Evolutionary conservation across 2,888 invertebrate genomes (phyloP).

Genomic region (Eupithecia exiguata): DNA sequence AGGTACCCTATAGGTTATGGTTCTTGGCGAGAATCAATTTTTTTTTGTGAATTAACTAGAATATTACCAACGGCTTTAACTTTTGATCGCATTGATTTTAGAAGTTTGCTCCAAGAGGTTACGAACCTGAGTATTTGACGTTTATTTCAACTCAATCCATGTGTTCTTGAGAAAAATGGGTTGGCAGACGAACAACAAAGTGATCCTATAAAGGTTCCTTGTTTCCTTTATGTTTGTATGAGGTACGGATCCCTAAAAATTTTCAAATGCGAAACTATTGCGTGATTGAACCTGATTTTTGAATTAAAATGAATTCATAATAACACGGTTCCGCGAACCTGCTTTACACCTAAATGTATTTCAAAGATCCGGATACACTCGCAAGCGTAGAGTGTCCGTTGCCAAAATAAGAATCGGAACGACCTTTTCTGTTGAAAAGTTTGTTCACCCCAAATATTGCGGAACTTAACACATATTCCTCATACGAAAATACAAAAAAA

Average conservation of each 20-base stretch:
- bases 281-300: background rate
- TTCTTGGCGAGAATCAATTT: too few relatives aligned
- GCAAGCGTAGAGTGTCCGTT: slow-evolving; percentile 31
- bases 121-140: too few relatives aligned
- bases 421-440: slow-evolving; percentile 10
- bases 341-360: background rate
- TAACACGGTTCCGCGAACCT: background rate
- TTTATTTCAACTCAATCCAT: too few relatives aligned
- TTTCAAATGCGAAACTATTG: background rate
- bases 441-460: slow-evolving; percentile 10
- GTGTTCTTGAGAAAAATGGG: too few relatives aligned
- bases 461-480: background rate
- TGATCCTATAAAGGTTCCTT: too few relatives aligned
- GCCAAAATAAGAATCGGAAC: slow-evolving; percentile 35
- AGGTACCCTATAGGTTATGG: too few relatives aligned
- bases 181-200: too few relatives aligned
- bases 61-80: too few relatives aligned
- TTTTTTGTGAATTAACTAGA: too few relatives aligned
- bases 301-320: background rate
- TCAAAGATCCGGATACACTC: background rate
- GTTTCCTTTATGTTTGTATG: too few relatives aligned
- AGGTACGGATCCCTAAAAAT: background rate
- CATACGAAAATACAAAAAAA: background rate
- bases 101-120: too few relatives aligned
- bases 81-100: too few relatives aligned